phyloP scores from a whole-genome alignment of 2,888 invertebrate species.

The Eristalis arbustorum region DNA sequence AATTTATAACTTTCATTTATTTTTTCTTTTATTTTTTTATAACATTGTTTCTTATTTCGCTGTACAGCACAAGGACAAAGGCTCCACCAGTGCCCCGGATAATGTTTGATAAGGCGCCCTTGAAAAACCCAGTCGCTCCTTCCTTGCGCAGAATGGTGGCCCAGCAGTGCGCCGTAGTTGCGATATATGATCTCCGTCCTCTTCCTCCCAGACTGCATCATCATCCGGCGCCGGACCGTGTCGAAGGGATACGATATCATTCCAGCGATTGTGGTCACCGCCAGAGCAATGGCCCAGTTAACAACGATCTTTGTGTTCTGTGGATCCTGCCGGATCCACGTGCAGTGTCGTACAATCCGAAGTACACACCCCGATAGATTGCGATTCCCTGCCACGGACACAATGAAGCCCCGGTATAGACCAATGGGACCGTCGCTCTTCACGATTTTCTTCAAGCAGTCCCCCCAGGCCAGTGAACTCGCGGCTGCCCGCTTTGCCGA shows the following conservation, averaged over 20 bases:
- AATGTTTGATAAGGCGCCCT: constrained; percentile 95
- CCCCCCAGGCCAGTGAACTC: constrained; percentile 93
- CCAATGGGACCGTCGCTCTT: constrained; percentile 87
- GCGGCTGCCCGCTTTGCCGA: constrained; percentile 88
- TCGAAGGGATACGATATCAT: constrained; percentile 97
- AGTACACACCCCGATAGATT: constrained; percentile 95
- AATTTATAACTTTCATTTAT: no score
- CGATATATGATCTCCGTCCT: constrained; percentile 83
- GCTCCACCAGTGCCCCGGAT: constrained; percentile 95
- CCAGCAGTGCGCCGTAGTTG: no score
- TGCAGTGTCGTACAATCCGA: constrained; percentile 95
- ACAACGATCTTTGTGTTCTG: constrained; percentile 63
- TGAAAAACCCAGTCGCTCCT: constrained; percentile 92
- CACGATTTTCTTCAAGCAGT: no score
- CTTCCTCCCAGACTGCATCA: constrained; percentile 96
- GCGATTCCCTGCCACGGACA: constrained; percentile 87
- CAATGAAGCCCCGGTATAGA: constrained; percentile 69
- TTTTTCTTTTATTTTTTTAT: no score
- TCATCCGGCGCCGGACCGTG: constrained; percentile 95
- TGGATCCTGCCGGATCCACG: constrained; percentile 90
- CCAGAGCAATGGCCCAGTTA: constrained; percentile 70
- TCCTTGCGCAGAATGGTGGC: constrained; percentile 86
- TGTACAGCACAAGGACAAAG: constrained; percentile 93
- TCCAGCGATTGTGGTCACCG: constrained; percentile 90
- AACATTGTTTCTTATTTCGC: constrained; percentile 87